Conservation (phyloP, 2,888 invertebrate genomes). For the Chorisops tibialis region DNA sequence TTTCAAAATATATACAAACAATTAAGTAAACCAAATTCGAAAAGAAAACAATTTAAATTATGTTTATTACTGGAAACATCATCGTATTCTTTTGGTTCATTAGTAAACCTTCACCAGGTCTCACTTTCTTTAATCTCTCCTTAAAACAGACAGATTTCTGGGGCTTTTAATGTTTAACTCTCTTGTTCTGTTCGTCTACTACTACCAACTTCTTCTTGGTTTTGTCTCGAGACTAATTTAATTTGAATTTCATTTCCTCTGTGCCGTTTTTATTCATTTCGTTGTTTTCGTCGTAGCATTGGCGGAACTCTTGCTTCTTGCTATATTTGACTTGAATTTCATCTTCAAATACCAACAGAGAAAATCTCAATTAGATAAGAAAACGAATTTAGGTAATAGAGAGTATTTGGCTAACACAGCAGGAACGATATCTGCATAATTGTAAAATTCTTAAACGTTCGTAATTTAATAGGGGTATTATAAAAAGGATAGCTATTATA, state of each 20-base stretch:
- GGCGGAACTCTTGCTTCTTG: background rate
- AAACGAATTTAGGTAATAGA: slow-evolving; percentile 27
- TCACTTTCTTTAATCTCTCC: no score
- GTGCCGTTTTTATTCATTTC: slow-evolving; percentile 6
- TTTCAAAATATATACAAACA: no score
- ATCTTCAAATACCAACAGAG: slow-evolving; percentile 12
- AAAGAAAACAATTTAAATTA: slow-evolving; percentile 17
- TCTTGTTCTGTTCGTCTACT: no score
- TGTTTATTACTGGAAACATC: slow-evolving; percentile 15
- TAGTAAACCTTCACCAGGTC: background rate
- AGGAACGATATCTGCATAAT: background rate
- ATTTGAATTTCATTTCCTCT: slow-evolving; percentile 20
- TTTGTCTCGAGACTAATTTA: slow-evolving; percentile 13
- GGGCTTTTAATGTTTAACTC: no score
- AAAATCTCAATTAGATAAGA: slow-evolving; percentile 31
- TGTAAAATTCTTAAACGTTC: no score
- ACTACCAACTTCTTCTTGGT: no score
- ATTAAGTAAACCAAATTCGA: background rate
- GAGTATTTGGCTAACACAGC: slow-evolving; percentile 24
- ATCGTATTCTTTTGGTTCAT: slow-evolving; percentile 18
- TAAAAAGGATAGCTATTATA: no score
- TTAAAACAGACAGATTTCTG: no score
- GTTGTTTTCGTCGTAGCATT: background rate
- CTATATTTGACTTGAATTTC: slow-evolving; percentile 15
- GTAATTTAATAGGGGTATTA: no score